Evolutionary conservation across 2,888 invertebrate species (phyloP).

Genomic region (Syrphus vitripennis): DNA sequence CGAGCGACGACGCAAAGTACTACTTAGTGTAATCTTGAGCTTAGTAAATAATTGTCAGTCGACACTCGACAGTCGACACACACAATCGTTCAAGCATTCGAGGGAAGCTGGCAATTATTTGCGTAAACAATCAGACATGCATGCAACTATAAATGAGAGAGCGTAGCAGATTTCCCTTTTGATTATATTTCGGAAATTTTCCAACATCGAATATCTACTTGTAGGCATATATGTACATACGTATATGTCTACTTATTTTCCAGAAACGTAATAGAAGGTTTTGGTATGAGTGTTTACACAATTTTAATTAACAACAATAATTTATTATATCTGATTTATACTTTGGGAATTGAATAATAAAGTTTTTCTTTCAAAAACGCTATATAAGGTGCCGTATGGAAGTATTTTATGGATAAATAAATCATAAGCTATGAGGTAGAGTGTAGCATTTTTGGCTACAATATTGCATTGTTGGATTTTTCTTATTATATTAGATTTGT

Average conservation of each 20-base stretch:
- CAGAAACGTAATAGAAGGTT: neutral
- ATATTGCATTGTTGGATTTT: neutral
- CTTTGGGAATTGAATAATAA: neutral
- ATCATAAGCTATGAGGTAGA: neutral
- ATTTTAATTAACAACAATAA: neutral
- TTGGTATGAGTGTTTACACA: neutral
- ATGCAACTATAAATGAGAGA: neutral
- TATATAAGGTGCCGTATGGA: neutral
- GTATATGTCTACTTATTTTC: neutral
- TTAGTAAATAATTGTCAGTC: slow-evolving; percentile 53
- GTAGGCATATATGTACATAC: no score
- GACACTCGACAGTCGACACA: no score
- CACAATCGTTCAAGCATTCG: slow-evolving; percentile 51
- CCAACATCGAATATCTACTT: neutral
- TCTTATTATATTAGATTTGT: neutral
- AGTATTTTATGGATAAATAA: neutral
- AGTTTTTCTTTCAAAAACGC: neutral
- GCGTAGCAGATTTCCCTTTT: neutral
- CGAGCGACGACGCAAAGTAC: neutral
- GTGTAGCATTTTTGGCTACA: neutral
- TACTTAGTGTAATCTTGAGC: slow-evolving; percentile 47
- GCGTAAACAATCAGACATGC: slow-evolving; percentile 41
- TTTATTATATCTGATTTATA: neutral
- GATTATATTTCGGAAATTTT: slow-evolving; percentile 42
- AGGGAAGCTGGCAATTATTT: slow-evolving; percentile 62